Conservation (phyloP, 2,113 vertebrate species). For the Cyprinus carpio region DNA sequence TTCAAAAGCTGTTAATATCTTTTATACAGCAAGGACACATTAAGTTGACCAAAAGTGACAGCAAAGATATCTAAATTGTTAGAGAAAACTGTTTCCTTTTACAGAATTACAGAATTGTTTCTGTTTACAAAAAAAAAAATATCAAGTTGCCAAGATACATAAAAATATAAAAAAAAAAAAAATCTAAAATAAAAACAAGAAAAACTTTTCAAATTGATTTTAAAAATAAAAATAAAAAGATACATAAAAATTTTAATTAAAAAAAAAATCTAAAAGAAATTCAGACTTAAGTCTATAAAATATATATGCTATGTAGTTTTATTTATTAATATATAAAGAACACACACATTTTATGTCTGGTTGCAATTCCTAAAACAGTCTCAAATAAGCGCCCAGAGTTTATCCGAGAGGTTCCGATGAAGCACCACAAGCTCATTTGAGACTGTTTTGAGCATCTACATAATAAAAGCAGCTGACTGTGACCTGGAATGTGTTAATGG, state of each 20-base stretch:
- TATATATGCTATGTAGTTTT: not conserved
- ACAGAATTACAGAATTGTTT: no score
- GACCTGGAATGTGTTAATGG: constrained; percentile 46
- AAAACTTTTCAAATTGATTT: no score
- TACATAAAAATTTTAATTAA: no score
- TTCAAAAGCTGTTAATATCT: not conserved
- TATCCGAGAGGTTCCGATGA: constrained; percentile 33
- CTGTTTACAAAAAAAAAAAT: no score
- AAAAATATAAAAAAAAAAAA: no score
- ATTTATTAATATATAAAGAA: not conserved
- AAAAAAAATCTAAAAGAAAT: no score
- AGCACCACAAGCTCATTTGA: constrained; percentile 17
- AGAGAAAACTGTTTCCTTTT: no score
- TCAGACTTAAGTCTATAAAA: not conserved
- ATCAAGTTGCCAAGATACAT: no score
- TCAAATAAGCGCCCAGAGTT: constrained; percentile 13
- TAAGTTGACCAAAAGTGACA: not conserved
- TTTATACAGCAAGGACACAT: not conserved
- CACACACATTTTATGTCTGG: not conserved
- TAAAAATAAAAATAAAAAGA: no score
- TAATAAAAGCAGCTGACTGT: constrained; percentile 50
- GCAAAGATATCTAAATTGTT: not conserved
- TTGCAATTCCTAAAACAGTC: constrained; percentile 53
- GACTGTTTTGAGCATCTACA: constrained; percentile 39
- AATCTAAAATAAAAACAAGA: no score